These are phyloP conservation scores for Melipona bicolor DNA, from an alignment of 2,888 invertebrate genomes.

Conservation along the genomic window DNA sequence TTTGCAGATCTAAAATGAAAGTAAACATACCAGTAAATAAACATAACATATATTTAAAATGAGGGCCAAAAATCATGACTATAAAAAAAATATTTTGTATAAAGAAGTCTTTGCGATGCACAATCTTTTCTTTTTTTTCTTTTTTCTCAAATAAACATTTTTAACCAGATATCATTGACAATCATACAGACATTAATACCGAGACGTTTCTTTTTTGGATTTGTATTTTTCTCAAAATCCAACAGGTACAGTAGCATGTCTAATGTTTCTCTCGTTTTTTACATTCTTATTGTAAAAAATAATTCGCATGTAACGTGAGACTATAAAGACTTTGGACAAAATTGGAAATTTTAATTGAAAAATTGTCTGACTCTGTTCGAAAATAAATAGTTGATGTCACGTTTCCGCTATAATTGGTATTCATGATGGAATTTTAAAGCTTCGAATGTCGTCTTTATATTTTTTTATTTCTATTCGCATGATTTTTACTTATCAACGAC, in stretches of 20 bases:
- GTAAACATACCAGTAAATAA: neutral
- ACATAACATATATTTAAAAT: neutral
- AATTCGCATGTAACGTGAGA: slow-evolving; percentile 4
- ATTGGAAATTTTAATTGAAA: neutral
- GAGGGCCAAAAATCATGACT: neutral
- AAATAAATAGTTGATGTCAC: neutral
- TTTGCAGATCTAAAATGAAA: neutral
- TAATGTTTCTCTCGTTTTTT: slow-evolving; percentile 15
- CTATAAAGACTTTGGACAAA: slow-evolving; percentile 14
- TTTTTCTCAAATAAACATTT: neutral
- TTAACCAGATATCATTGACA: slow-evolving; percentile 5
- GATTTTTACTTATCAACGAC: neutral
- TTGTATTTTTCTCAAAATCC: slow-evolving; percentile 28
- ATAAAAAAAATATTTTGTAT: neutral
- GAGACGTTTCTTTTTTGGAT: slow-evolving; percentile 21
- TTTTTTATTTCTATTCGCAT: neutral
- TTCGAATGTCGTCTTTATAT: neutral
- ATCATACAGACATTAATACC: slow-evolving; percentile 21
- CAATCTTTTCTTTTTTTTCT: neutral
- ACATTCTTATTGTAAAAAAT: neutral
- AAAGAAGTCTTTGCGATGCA: neutral
- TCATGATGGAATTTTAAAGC: neutral
- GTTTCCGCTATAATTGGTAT: neutral
- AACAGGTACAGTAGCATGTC: slow-evolving; percentile 52
- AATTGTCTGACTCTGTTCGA: neutral